Evolutionary conservation across 1,140 invertebrate species (phyloP), one percentile per base, ranked within the genome.

Genomic region (Diploscapter pachys): DNA sequence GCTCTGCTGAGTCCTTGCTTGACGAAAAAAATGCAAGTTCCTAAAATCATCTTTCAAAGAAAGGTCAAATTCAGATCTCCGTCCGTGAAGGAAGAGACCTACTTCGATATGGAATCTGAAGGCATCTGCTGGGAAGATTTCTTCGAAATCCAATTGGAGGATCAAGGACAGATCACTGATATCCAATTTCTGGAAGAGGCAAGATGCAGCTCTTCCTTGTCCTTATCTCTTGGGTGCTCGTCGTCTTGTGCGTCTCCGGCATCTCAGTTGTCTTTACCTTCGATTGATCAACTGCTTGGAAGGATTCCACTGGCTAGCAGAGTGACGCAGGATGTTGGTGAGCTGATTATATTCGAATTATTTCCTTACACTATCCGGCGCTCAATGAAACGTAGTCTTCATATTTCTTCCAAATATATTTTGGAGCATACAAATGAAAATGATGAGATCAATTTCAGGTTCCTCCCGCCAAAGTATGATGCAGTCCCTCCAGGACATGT

Each of bases 1-100:
- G 75, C 75, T 11, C 55, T 76, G 62, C 57, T 73, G n/a, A 63
- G 48, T 5, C 75, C 75, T 3, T 65, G 63, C 56, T 65, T 71
- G 3, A 64, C 61, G 48, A 54, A 63, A 59, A 9, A 54, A 31
- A 31, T 31, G 31, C 31, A 31, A 31, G 75, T 76, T 13, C 53
- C 56, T 70, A 4, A 9, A 53, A 6, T 51, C 50, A 3, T 54
- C 61, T 57, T 52, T 57, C 50, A 31, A 31, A 31, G 4, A 56
- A 6, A 61, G 48, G 8, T 13, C 48, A 52, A 9, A 5, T 68
- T 50, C 50, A 68, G 48, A 55, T 68, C 31, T 59, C 5, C 6
- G 57, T 52, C 56, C 52, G 57, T 68, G 5, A 51, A 5, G 6
- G 51, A 50, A 55, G 66, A 55, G 66, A 68, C 9, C 31, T 31